phyloP scores from a whole-genome alignment of 2,113 vertebrate species.

The Pterocles orientalis region DNA sequence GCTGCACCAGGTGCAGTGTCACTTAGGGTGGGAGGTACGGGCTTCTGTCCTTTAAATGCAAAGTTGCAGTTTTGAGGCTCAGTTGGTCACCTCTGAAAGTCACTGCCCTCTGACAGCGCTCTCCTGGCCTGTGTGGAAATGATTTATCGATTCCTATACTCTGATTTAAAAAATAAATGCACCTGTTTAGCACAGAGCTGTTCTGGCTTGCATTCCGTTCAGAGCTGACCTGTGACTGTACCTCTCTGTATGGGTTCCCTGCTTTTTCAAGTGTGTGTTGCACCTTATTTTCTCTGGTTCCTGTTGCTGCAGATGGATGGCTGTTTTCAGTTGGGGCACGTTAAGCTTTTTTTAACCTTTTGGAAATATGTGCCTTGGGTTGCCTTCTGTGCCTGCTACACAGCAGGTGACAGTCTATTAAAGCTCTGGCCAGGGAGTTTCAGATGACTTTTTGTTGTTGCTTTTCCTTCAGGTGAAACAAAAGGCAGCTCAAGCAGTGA shows the following conservation, averaged over 20 bases:
- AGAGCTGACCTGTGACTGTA: not conserved
- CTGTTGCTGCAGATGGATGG: not conserved
- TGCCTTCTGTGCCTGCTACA: not conserved
- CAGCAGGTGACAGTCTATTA: not conserved
- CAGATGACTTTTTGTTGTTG: not conserved
- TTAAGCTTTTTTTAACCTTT: not conserved
- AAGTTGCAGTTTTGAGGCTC: not conserved
- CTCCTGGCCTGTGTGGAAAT: not conserved
- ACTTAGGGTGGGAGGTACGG: fast-evolving
- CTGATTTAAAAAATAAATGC: not conserved
- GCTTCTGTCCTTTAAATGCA: not conserved
- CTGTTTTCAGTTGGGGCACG: fast-evolving
- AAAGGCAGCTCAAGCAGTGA: not conserved
- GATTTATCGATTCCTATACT: not conserved
- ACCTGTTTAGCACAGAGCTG: not conserved
- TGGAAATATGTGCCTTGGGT: not conserved
- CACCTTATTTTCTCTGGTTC: not conserved
- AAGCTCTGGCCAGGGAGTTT: not conserved
- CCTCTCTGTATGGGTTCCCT: not conserved
- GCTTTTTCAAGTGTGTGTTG: not conserved
- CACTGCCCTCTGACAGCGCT: not conserved
- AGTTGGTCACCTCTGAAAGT: not conserved
- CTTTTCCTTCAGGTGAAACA: not conserved
- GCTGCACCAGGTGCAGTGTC: not conserved
- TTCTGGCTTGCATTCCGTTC: not conserved